Conservation (phyloP, 1,140 invertebrate species). For the Piezodorus guildinii region DNA sequence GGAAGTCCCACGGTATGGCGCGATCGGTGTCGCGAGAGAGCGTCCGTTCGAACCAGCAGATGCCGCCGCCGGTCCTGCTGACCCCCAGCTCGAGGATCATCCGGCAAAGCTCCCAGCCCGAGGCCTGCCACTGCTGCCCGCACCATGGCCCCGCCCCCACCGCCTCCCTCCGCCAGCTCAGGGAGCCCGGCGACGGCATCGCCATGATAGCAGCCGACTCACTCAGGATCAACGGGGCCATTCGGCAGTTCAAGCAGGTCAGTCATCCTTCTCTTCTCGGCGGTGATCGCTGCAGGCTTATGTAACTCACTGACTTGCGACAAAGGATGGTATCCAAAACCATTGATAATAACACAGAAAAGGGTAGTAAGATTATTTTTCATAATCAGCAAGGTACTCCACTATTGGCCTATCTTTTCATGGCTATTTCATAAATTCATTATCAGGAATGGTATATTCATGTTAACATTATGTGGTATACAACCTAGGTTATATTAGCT, state of each 20-base stretch:
- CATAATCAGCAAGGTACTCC: too few relatives aligned
- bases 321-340: too few relatives aligned
- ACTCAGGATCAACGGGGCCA: constrained; percentile 88
- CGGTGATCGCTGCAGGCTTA: too few relatives aligned
- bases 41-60: constrained; percentile 32
- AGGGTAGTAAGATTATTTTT: too few relatives aligned
- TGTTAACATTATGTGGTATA: too few relatives aligned
- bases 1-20: constrained; percentile 34
- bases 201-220: constrained; percentile 96
- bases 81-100: constrained; percentile 64
- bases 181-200: constrained; percentile 72
- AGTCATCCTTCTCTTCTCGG: constrained; percentile 28
- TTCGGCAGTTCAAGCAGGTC: constrained; percentile 93
- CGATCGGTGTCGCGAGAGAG: constrained; percentile 44
- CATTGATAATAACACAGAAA: too few relatives aligned
- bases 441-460: too few relatives aligned
- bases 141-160: constrained; percentile 41
- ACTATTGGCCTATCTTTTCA: too few relatives aligned
- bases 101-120: constrained; percentile 81
- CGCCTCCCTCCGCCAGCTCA: constrained; percentile 68
- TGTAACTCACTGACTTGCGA: too few relatives aligned
- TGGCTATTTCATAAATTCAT: too few relatives aligned
- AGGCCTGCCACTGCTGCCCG: constrained; percentile 42
- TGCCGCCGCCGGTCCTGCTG: constrained; percentile 50
- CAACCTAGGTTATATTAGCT: too few relatives aligned